Percentiles rank a stretch among this genome's conserved stretches.
phyloP scores from a whole-genome alignment of 2,797 vertebrate genomes.

The Taenioides sp. region DNA sequence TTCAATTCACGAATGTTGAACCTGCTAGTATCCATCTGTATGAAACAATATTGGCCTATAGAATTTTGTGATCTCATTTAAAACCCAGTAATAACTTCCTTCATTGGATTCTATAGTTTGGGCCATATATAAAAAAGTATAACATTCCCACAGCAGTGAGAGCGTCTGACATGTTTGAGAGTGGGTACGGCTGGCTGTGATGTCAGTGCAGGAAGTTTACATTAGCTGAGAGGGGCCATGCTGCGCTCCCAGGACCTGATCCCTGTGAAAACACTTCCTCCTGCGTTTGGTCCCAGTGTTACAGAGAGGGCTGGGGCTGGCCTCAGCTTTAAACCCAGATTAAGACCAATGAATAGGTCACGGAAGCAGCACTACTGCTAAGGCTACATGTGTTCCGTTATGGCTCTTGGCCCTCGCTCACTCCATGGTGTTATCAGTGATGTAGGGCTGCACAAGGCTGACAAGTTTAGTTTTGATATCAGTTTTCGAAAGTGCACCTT shows the following conservation, averaged over 20 bases:
- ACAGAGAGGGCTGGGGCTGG: constrained; percentile 20
- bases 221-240: constrained; percentile 45
- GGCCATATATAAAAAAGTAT: too few species aligned
- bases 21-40: too few species aligned
- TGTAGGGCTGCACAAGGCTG: too few species aligned
- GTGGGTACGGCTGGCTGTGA: constrained; percentile 52
- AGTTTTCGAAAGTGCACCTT: too few species aligned
- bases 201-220: constrained; percentile 69
- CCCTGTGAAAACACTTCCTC: constrained; percentile 65
- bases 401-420: constrained; percentile 1
- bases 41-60: too few species aligned
- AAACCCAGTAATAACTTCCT: too few species aligned
- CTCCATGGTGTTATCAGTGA: not conserved
- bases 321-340: constrained; percentile 59
- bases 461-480: too few species aligned
- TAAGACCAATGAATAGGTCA: constrained; percentile 62
- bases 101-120: too few species aligned
- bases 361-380: constrained; percentile 56
- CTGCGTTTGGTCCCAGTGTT: constrained; percentile 30
- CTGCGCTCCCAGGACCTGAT: constrained; percentile 48
- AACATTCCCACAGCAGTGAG: constrained; percentile 10
- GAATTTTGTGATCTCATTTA: too few species aligned
- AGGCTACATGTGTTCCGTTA: constrained; percentile 27
- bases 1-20: too few species aligned
- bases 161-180: constrained; percentile 35